These are phyloP conservation scores for Buceros bicornis DNA, from an alignment of 2,797 vertebrate species.

Conservation along the genomic window DNA sequence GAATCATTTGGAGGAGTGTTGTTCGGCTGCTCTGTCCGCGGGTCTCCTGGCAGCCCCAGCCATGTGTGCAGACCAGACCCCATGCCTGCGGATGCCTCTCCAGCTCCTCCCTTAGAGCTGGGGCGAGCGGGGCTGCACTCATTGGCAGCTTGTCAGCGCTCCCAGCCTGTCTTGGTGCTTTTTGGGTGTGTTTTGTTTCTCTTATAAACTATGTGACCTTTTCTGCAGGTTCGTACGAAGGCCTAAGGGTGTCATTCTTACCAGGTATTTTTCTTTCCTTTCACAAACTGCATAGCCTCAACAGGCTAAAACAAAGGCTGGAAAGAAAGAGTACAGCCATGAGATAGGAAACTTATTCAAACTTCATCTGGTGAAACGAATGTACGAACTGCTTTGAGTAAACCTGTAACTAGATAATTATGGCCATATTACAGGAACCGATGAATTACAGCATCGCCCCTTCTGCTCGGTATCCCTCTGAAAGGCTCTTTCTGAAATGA, in stretches of 20 bases:
- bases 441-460: not conserved
- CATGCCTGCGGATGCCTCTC: not conserved
- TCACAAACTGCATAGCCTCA: not conserved
- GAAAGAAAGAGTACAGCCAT: not conserved
- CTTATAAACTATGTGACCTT: not conserved
- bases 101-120: not conserved
- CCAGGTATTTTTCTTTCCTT: not conserved
- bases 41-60: conserved; percentile 10
- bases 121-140: not conserved
- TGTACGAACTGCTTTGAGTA: not conserved
- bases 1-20: conserved; percentile 62
- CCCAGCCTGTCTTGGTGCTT: not conserved
- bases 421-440: not conserved
- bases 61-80: not conserved
- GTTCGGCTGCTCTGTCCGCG: conserved; percentile 53
- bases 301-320: not conserved
- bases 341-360: not conserved
- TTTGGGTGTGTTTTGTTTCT: not conserved
- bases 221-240: not conserved
- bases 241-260: not conserved
- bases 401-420: not conserved
- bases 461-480: not conserved
- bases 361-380: not conserved
- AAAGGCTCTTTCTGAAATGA: not conserved
- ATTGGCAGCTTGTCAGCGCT: not conserved